Conservation (phyloP, 2,797 vertebrate species). For the Pyrocephalus nanus region DNA sequence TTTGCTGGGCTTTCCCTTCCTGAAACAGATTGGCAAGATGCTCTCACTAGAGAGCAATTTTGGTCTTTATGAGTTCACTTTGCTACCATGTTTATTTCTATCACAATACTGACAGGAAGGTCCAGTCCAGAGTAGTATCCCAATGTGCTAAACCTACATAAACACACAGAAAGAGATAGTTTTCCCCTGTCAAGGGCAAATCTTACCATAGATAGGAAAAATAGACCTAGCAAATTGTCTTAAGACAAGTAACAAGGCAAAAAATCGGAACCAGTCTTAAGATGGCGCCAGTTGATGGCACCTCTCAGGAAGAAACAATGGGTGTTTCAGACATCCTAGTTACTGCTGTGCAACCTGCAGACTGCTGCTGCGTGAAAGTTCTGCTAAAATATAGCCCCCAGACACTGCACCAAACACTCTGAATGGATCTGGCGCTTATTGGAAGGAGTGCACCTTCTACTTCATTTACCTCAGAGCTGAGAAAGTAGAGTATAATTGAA, state of each 20-base stretch:
- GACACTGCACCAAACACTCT: not conserved
- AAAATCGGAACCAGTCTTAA: not conserved
- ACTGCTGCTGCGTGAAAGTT: not conserved
- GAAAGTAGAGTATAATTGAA: slow-evolving; percentile 40
- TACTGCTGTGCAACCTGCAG: not conserved
- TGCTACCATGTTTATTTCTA: not conserved
- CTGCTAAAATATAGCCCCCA: not conserved
- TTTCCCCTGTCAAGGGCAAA: not conserved
- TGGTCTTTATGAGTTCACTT: not conserved
- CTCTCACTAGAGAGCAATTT: not conserved
- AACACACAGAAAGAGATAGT: not conserved
- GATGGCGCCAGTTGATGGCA: not conserved
- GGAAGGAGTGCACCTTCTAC: slow-evolving; percentile 24
- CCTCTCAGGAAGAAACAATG: not conserved
- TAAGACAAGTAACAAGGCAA: not conserved
- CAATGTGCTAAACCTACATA: not conserved
- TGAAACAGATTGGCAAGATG: not conserved
- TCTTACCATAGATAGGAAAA: not conserved
- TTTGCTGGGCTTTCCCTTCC: not conserved
- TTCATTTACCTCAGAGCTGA: not conserved
- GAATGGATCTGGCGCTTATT: not conserved
- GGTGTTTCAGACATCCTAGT: not conserved
- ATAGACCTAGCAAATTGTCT: not conserved
- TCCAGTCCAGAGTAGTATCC: not conserved
- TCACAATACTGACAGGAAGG: not conserved